Percentiles rank a stretch among this genome's conserved stretches.
Evolutionary conservation across 2,797 vertebrate species (phyloP).

Genomic region (Peromyscus aztecus): DNA sequence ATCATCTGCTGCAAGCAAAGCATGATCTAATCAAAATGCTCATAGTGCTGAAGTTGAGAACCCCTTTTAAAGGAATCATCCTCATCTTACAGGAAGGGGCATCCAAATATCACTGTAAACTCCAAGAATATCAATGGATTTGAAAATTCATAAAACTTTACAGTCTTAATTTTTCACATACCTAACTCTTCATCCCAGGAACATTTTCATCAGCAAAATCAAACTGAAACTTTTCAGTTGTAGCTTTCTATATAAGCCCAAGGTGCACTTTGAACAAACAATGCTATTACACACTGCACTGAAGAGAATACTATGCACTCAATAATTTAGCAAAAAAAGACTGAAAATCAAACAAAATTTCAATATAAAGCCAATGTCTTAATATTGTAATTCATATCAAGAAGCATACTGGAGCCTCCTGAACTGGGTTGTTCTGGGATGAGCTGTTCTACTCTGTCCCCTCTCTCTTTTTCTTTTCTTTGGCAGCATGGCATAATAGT

Average conservation of each 20-base stretch:
- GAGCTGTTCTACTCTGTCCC: neutral
- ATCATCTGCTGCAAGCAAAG: neutral
- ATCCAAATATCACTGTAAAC: neutral
- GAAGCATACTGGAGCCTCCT: neutral
- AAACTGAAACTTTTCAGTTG: neutral
- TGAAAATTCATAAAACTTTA: neutral
- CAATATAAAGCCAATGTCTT: neutral
- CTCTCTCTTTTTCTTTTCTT: no score
- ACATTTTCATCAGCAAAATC: neutral
- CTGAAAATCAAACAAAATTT: constrained; percentile 2
- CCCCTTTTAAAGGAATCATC: neutral
- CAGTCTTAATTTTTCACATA: neutral
- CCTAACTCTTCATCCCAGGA: neutral
- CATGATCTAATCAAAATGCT: neutral
- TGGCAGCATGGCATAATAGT: neutral
- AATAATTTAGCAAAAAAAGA: constrained; percentile 24
- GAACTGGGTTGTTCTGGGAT: neutral
- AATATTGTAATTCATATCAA: neutral
- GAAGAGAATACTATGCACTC: neutral
- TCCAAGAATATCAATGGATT: neutral
- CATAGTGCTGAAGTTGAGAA: neutral
- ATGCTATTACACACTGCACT: neutral
- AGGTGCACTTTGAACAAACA: neutral
- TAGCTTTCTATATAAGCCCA: neutral
- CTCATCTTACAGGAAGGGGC: neutral